phyloP scores from a whole-genome alignment of 2,888 invertebrate species.

The Sialis fuliginosa region DNA sequence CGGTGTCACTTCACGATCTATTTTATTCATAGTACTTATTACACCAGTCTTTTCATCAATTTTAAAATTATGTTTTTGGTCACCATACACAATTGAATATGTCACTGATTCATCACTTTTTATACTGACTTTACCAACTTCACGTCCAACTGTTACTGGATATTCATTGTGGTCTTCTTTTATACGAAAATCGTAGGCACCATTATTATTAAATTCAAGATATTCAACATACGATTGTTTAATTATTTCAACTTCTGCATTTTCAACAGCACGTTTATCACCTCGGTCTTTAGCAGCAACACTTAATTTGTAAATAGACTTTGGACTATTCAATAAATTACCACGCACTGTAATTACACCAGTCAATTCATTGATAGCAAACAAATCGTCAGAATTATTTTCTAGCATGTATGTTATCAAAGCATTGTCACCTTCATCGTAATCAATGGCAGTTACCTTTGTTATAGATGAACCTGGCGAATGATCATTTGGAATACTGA shows the following conservation, averaged over 20 bases:
- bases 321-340: slow-evolving; percentile 40
- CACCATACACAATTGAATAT: slow-evolving; percentile 68
- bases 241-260: slow-evolving; percentile 67
- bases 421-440: slow-evolving; percentile 79
- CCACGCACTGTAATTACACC: slow-evolving; percentile 57
- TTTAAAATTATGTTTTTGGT: slow-evolving; percentile 55
- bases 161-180: slow-evolving; percentile 59
- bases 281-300: slow-evolving; percentile 71
- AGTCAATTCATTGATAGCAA: slow-evolving; percentile 58
- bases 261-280: slow-evolving; percentile 48
- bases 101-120: slow-evolving; percentile 30
- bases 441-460: slow-evolving; percentile 66
- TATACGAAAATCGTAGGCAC: slow-evolving; percentile 67
- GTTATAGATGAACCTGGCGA: slow-evolving; percentile 45
- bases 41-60: slow-evolving; percentile 65
- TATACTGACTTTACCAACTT: slow-evolving; percentile 61
- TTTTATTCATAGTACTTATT: slow-evolving; percentile 56
- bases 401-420: slow-evolving; percentile 61
- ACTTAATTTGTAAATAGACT: slow-evolving; percentile 51
- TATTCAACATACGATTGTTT: slow-evolving; percentile 52
- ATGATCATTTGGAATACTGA: slow-evolving; percentile 51
- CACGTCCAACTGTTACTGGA: slow-evolving; percentile 38
- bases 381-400: slow-evolving; percentile 62
- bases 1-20: slow-evolving; percentile 70
- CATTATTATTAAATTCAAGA: slow-evolving; percentile 51